These are phyloP conservation scores for Empidonax traillii DNA, from an alignment of 2,113 vertebrate genomes.

Conservation along the genomic window DNA sequence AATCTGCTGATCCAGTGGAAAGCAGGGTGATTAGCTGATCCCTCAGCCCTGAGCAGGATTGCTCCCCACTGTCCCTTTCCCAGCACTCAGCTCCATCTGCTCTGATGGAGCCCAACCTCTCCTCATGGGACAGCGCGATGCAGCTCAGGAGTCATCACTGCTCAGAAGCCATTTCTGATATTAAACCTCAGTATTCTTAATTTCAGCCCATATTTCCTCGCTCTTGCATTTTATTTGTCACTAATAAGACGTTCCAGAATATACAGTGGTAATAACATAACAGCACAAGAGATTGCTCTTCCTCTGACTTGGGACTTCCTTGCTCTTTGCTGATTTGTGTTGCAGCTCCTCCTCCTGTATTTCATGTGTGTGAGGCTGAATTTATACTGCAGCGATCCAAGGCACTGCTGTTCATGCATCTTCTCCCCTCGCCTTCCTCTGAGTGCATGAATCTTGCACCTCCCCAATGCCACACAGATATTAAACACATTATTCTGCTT, in stretches of 20 bases:
- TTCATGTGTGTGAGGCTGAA: neutral
- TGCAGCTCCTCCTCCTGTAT: neutral
- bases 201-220: neutral
- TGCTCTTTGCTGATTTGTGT: constrained; percentile 4
- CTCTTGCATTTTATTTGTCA: neutral
- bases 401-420: constrained; percentile 34
- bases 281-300: neutral
- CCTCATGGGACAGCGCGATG: neutral
- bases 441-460: constrained; percentile 58
- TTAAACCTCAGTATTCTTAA: neutral
- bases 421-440: constrained; percentile 10
- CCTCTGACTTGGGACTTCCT: neutral
- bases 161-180: neutral
- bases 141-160: neutral
- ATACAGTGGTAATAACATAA: constrained; percentile 1
- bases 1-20: neutral
- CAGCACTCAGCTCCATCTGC: neutral
- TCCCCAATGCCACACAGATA: constrained; percentile 55
- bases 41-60: neutral
- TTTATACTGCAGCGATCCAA: neutral
- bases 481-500: constrained; percentile 76
- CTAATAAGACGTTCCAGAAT: constrained; percentile 4
- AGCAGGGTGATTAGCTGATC: neutral
- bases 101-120: neutral
- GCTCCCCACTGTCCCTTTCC: neutral